A percentile compares a stretch with the other conserved stretches of the same genome.
phyloP scores from a whole-genome alignment of 1,140 invertebrate genomes.

The Pogonomyrmex californicus region DNA sequence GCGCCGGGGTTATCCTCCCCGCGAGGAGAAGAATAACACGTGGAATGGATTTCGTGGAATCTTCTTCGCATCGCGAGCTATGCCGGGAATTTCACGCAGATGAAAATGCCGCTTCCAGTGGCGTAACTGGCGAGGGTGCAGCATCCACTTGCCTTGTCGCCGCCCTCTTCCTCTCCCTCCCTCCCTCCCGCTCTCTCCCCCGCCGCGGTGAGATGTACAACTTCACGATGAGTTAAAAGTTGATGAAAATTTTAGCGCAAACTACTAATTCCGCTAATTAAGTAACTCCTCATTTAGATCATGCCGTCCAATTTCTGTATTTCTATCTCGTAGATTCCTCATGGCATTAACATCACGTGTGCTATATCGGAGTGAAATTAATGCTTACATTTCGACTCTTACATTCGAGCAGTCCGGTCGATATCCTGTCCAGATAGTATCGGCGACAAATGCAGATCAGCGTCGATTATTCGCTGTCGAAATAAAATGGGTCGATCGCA shows the following conservation, averaged over 20 bases:
- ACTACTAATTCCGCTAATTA: slow-evolving; percentile 4
- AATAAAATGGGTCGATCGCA: slow-evolving; percentile 58
- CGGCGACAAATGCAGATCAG: slow-evolving; percentile 37
- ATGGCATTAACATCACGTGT: background rate
- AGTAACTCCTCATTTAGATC: background rate
- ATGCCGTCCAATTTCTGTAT: background rate
- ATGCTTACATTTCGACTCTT: background rate
- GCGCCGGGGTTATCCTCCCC: background rate
- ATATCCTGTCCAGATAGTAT: slow-evolving; percentile 31
- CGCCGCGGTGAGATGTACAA: background rate
- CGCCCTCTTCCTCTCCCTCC: background rate
- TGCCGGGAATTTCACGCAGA: slow-evolving; percentile 54
- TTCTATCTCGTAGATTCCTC: background rate
- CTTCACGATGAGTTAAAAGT: slow-evolving; percentile 16
- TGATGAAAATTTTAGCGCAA: background rate
- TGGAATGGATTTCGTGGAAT: slow-evolving; percentile 52
- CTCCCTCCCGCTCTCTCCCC: no score
- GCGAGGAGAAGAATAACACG: slow-evolving; percentile 21
- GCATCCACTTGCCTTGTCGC: background rate
- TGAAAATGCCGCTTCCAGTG: slow-evolving; percentile 34
- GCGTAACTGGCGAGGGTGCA: background rate
- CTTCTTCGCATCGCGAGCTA: slow-evolving; percentile 29
- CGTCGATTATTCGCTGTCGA: slow-evolving; percentile 36
- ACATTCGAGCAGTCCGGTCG: background rate
- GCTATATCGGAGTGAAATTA: background rate